phyloP scores from a whole-genome alignment of 1,140 invertebrate species.

The Nebria ingens region DNA sequence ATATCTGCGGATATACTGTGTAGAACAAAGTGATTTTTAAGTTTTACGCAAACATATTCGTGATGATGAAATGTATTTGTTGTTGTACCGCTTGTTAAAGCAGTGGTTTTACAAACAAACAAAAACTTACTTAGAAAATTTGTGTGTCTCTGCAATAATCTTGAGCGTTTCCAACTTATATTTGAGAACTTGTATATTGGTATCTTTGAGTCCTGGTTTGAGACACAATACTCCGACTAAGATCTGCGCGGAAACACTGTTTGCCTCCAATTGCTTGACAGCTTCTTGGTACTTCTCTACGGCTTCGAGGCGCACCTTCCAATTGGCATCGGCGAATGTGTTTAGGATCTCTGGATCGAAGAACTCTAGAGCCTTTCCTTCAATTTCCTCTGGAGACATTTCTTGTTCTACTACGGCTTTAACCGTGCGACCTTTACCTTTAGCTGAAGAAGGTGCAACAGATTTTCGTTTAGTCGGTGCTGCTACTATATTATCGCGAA shows the following conservation, averaged over 20 bases:
- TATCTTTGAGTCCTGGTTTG: constrained; percentile 87
- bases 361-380: constrained; percentile 52
- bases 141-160: constrained; percentile 63
- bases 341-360: constrained; percentile 50
- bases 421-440: constrained; percentile 32
- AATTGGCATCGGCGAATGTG: constrained; percentile 67
- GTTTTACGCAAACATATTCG: too few relatives aligned
- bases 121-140: constrained; percentile 49
- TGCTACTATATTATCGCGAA: constrained; percentile 10
- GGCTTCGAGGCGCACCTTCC: constrained; percentile 68
- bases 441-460: constrained; percentile 27
- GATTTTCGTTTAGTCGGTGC: constrained; percentile 30
- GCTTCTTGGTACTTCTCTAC: constrained; percentile 61
- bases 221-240: constrained; percentile 63
- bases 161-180: constrained; percentile 68
- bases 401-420: constrained; percentile 41
- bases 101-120: too few relatives aligned
- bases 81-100: not conserved
- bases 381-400: constrained; percentile 55
- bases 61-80: not conserved
- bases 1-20: constrained; percentile 58
- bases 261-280: constrained; percentile 48
- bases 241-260: constrained; percentile 61
- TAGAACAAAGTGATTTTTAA: constrained; percentile 13
- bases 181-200: constrained; percentile 88